Conservation (phyloP, 2,797 vertebrate genomes). For the Aeoliscus strigatus region DNA sequence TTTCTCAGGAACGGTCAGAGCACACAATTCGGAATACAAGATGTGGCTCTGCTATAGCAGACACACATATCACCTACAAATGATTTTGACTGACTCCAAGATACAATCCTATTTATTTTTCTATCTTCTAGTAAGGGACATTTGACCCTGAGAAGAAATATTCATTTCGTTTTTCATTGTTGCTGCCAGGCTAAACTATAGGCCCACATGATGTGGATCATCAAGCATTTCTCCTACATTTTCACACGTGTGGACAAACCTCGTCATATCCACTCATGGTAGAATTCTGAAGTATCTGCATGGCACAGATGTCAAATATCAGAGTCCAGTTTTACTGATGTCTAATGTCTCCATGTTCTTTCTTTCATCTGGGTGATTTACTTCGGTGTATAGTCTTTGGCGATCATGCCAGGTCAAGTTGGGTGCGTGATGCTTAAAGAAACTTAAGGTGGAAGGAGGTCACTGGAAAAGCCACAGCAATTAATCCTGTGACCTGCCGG, state of each 20-base stretch:
- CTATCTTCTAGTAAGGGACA: constrained; percentile 1
- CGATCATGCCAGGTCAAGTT: constrained; percentile 33
- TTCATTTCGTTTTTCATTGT: constrained; percentile 12
- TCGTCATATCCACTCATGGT: constrained; percentile 40
- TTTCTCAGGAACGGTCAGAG: no score
- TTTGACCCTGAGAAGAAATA: constrained; percentile 15
- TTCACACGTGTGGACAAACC: constrained; percentile 52
- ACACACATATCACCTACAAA: no score
- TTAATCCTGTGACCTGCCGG: constrained; percentile 50
- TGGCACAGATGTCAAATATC: constrained; percentile 43
- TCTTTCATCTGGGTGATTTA: constrained; percentile 31
- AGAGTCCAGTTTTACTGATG: constrained; percentile 27
- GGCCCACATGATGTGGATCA: constrained; percentile 38
- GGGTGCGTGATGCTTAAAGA: constrained; percentile 49
- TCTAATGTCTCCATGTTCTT: constrained; percentile 34
- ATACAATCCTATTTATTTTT: constrained; percentile 2
- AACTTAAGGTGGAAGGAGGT: constrained; percentile 39
- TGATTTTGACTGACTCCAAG: no score
- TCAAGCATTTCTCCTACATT: constrained; percentile 40
- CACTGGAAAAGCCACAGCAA: constrained; percentile 50
- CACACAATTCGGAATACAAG: no score
- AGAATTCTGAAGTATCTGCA: constrained; percentile 40
- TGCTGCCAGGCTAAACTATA: constrained; percentile 29
- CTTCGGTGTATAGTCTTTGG: constrained; percentile 27
- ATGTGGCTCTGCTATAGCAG: no score